A percentile compares a stretch with the other conserved stretches of the same genome.
Conservation (phyloP, 2,888 invertebrate genomes). For the Allolobophora icterica region DNA sequence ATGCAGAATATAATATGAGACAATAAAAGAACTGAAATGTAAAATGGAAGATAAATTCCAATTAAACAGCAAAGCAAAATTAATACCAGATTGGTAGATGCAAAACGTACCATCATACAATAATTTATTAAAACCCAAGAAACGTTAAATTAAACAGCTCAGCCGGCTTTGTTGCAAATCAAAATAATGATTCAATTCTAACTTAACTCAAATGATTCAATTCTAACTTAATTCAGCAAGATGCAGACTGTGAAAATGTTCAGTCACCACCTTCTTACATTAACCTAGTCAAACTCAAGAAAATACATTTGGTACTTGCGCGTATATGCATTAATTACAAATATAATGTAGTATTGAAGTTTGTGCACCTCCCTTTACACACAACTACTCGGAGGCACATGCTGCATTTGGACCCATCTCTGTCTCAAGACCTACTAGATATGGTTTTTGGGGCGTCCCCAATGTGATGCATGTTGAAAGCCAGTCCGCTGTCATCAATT, state of each 20-base stretch:
- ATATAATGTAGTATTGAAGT: background rate
- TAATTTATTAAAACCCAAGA: background rate
- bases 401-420: constrained; percentile 9
- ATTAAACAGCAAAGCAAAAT: background rate
- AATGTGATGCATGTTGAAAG: background rate
- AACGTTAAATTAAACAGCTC: background rate
- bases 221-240: background rate
- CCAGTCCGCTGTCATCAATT: background rate
- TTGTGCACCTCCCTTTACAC: background rate
- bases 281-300: background rate
- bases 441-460: background rate
- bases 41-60: background rate
- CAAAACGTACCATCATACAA: background rate
- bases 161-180: background rate
- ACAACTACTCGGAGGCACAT: background rate
- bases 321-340: background rate
- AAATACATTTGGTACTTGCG: background rate
- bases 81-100: background rate
- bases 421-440: background rate
- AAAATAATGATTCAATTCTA: background rate
- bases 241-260: background rate
- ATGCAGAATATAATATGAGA: background rate
- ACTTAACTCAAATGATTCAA: background rate
- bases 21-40: background rate
- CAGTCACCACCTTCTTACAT: background rate